Percentiles rank a stretch among this genome's conserved stretches.
Evolutionary conservation across 2,113 vertebrate genomes (phyloP).

Genomic region (Zapus hudsonius): DNA sequence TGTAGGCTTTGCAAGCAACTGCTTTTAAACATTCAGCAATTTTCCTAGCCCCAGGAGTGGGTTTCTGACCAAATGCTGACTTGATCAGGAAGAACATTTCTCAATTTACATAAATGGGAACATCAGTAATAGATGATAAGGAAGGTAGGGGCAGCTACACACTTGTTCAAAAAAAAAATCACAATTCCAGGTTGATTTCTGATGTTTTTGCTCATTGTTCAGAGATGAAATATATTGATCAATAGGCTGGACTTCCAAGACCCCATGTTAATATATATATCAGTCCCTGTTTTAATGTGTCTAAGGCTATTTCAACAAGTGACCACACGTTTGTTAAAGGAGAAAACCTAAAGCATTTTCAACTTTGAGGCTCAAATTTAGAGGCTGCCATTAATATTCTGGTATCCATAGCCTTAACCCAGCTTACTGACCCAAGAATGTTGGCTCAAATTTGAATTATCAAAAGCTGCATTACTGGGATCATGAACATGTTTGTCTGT

Average conservation of each 20-base stretch:
- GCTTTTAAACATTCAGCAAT: too few species aligned
- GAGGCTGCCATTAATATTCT: not conserved
- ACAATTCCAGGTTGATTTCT: not conserved
- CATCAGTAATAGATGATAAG: not conserved
- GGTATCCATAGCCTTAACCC: not conserved
- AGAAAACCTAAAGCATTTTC: not conserved
- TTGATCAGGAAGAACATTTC: not conserved
- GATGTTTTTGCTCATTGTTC: not conserved
- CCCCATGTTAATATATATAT: not conserved
- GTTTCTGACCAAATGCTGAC: not conserved
- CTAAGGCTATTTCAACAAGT: not conserved
- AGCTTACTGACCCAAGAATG: accelerated
- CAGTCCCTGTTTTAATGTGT: not conserved
- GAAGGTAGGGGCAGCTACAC: not conserved
- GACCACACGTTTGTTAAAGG: not conserved
- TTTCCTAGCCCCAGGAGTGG: too few species aligned
- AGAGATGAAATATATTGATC: not conserved
- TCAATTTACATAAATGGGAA: not conserved
- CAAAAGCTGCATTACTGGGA: not conserved
- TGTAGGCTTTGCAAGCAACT: too few species aligned
- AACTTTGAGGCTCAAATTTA: not conserved
- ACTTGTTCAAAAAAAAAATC: not conserved
- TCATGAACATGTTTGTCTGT: not conserved
- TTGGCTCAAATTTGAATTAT: not conserved
- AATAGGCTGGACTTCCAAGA: not conserved